phyloP scores from a whole-genome alignment of 1,140 invertebrate species.

The Zelostemma sp. region DNA sequence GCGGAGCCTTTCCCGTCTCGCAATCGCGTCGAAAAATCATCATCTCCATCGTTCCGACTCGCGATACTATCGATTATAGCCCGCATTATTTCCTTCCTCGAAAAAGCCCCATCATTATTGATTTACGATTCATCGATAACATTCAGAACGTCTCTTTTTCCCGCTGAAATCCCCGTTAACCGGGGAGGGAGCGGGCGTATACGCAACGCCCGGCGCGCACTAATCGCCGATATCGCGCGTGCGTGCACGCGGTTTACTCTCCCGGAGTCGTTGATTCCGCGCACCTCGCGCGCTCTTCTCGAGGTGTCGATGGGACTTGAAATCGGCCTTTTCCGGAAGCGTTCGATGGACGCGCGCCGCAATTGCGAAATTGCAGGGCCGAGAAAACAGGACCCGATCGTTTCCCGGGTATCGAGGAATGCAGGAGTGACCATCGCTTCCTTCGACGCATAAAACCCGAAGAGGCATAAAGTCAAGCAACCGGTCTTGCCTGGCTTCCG shows the following conservation, averaged over 20 bases:
- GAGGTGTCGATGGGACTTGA: neutral
- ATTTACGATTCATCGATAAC: conserved; percentile 9
- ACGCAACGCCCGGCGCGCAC: neutral
- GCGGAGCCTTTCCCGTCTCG: neutral
- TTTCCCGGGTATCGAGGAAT: neutral
- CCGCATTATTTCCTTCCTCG: conserved; percentile 6
- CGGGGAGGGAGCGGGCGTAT: neutral
- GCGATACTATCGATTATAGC: neutral
- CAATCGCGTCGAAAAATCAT: neutral
- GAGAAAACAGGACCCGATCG: neutral
- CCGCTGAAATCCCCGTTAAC: conserved; percentile 1
- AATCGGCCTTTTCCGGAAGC: neutral
- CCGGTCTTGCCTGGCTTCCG: neutral
- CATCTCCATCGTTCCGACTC: neutral
- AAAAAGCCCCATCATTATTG: conserved; percentile 3
- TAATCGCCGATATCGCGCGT: neutral
- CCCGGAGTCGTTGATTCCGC: neutral
- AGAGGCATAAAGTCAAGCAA: conserved; percentile 1
- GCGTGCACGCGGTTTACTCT: neutral
- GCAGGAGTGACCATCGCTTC: neutral
- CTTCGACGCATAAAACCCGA: neutral
- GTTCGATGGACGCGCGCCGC: neutral
- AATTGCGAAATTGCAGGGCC: neutral
- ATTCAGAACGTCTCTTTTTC: conserved; percentile 1
- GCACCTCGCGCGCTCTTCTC: neutral